Percentiles rank a stretch among this genome's conserved stretches.
These are phyloP conservation scores for Suncus etruscus DNA, from an alignment of 2,113 vertebrate species.

Conservation along the genomic window DNA sequence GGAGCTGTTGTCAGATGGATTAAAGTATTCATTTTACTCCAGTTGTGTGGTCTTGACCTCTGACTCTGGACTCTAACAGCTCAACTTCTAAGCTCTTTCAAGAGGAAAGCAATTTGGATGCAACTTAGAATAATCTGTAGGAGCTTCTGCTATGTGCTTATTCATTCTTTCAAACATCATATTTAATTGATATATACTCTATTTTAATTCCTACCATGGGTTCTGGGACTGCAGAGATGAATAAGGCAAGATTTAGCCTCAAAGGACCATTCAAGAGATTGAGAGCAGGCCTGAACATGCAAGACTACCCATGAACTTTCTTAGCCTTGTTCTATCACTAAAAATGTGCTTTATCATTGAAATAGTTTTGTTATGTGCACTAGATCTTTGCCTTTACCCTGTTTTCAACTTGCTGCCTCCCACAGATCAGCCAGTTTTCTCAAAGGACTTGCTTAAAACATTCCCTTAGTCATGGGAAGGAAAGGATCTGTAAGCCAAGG, in stretches of 20 bases:
- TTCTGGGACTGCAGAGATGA: not conserved
- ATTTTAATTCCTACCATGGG: no score
- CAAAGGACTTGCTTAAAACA: no score
- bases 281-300: not conserved
- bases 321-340: accelerated
- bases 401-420: not conserved
- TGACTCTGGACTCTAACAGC: no score
- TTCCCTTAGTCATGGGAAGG: not conserved
- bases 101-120: not conserved
- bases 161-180: not conserved
- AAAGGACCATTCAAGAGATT: not conserved
- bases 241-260: not conserved
- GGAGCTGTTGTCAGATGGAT: no score
- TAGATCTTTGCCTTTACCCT: not conserved
- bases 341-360: no score
- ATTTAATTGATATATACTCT: not conserved
- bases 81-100: not conserved
- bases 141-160: not conserved
- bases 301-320: not conserved
- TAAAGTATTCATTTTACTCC: no score
- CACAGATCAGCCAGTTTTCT: not conserved
- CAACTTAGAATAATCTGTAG: accelerated
- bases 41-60: no score
- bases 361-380: not conserved
- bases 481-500: not conserved